These are phyloP conservation scores for Benthosema pterotum DNA, from an alignment of 2,797 vertebrate genomes.

Conservation along the genomic window DNA sequence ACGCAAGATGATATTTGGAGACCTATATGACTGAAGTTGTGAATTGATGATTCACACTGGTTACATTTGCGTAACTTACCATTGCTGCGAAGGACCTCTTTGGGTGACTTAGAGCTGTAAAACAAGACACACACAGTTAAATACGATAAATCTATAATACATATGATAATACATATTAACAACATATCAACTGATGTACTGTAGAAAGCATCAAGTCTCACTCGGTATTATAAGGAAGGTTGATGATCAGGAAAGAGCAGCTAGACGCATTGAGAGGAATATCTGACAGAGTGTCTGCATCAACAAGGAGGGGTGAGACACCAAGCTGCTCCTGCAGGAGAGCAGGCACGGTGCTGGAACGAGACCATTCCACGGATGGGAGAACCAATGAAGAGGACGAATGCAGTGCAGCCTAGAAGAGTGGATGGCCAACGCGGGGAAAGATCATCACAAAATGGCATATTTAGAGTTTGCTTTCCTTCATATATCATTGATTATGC, in stretches of 20 bases:
- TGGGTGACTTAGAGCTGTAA: constrained; percentile 76
- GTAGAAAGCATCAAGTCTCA: constrained; percentile 36
- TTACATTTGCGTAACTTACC: constrained; percentile 73
- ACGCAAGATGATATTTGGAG: too few relatives aligned
- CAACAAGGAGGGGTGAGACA: constrained; percentile 80
- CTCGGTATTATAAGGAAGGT: constrained; percentile 82
- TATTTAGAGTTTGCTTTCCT: too few relatives aligned
- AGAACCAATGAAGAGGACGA: constrained; percentile 81
- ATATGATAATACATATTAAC: neutral
- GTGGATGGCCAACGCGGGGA: neutral
- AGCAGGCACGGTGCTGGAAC: constrained; percentile 72
- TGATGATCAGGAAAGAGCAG: constrained; percentile 83
- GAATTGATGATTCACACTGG: neutral
- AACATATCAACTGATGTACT: neutral
- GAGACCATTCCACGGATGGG: constrained; percentile 83
- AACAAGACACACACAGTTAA: constrained; percentile 4
- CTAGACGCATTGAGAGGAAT: constrained; percentile 79
- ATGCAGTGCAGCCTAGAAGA: constrained; percentile 79
- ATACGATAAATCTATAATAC: neutral
- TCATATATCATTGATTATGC: too few relatives aligned
- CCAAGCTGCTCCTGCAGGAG: constrained; percentile 83
- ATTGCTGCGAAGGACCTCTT: constrained; percentile 81
- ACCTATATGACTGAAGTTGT: too few relatives aligned
- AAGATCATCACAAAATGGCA: too few relatives aligned
- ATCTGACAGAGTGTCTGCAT: constrained; percentile 78